phyloP scores from a whole-genome alignment of 2,113 vertebrate genomes.

The Hypocryptadius cinnamomeus region DNA sequence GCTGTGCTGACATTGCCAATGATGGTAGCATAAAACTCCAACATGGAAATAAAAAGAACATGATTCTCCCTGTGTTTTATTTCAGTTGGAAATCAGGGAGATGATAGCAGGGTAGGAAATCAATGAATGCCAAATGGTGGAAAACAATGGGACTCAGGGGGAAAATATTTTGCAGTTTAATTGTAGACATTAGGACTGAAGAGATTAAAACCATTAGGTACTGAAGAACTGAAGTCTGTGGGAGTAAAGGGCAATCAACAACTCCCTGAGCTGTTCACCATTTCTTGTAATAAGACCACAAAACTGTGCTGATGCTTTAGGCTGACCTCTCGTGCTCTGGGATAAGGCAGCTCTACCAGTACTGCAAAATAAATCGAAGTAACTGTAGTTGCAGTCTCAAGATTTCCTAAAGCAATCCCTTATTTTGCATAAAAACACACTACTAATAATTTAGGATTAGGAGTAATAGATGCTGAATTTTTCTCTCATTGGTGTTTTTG shows the following conservation, averaged over 20 bases:
- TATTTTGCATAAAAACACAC: not conserved
- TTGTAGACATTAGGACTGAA: not conserved
- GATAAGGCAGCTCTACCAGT: not conserved
- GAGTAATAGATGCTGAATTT: not conserved
- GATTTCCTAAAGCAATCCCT: not conserved
- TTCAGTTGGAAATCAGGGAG: not conserved
- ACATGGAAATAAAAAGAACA: slow-evolving; percentile 24
- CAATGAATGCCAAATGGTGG: not conserved
- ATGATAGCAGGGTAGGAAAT: not conserved
- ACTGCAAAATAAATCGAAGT: not conserved
- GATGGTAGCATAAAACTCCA: not conserved
- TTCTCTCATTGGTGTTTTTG: not conserved
- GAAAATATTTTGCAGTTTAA: slow-evolving; percentile 4
- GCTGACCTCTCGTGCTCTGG: not conserved
- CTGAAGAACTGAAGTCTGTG: not conserved
- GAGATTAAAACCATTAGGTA: not conserved
- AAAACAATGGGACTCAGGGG: not conserved
- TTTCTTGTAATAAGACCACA: not conserved
- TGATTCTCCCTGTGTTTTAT: not conserved
- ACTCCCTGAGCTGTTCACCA: not conserved
- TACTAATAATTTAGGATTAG: not conserved
- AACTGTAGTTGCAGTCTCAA: not conserved
- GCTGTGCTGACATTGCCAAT: not conserved
- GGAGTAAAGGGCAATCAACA: not conserved
- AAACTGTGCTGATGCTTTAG: not conserved